Conservation (phyloP, 2,797 vertebrate genomes). For the Cynodonichthys magdalenae region DNA sequence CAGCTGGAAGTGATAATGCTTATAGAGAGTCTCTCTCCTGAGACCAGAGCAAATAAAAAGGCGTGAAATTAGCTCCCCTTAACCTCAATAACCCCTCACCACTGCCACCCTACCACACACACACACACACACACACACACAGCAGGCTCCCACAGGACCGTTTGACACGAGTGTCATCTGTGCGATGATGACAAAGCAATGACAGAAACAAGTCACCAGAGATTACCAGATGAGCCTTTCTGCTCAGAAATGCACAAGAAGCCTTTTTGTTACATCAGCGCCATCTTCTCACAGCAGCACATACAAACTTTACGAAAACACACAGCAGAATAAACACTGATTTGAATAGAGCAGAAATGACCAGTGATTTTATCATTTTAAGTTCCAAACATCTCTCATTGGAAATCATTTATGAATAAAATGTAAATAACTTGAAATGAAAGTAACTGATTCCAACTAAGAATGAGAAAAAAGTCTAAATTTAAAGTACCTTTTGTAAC, state of each 20-base stretch:
- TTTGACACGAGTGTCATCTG: conserved; percentile 72
- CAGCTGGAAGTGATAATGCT: conserved; percentile 80
- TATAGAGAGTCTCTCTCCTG: conserved; percentile 73
- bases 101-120: conserved; percentile 19
- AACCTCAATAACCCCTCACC: conserved; percentile 69
- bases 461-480: too few species aligned
- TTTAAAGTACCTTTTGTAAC: too few species aligned
- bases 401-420: too few species aligned
- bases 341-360: too few species aligned
- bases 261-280: background rate
- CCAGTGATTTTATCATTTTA: too few species aligned
- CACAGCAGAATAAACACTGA: too few species aligned
- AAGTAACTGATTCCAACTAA: too few species aligned
- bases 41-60: conserved; percentile 80
- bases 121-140: conserved; percentile 14
- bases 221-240: conserved; percentile 64
- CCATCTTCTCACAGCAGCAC: background rate
- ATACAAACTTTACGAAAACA: background rate
- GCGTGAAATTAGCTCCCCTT: conserved; percentile 84
- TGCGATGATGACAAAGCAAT: conserved; percentile 61
- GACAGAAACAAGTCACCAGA: conserved; percentile 65
- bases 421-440: too few species aligned
- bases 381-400: too few species aligned
- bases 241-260: conserved; percentile 4
- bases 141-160: conserved; percentile 43